phyloP scores from a whole-genome alignment of 2,113 vertebrate genomes.

The Alligator sinensis region DNA sequence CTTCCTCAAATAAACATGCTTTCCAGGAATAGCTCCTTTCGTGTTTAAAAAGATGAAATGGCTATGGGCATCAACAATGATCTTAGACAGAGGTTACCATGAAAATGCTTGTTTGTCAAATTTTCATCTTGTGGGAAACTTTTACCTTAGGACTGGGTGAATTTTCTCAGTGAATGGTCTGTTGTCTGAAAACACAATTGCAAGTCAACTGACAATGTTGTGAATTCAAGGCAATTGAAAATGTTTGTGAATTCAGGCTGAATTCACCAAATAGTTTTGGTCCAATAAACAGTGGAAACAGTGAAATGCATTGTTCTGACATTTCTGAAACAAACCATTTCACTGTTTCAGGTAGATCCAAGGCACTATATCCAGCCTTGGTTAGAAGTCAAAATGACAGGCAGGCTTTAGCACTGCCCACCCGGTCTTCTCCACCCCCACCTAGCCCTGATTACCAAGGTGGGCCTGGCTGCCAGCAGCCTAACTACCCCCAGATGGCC shows the following conservation, averaged over 20 bases:
- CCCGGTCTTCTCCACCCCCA: too few species aligned
- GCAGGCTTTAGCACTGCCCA: too few species aligned
- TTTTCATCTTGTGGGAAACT: constrained; percentile 10
- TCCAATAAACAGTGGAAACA: too few species aligned
- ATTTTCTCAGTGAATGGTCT: constrained; percentile 19
- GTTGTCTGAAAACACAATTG: neutral
- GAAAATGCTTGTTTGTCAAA: neutral
- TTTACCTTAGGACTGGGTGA: constrained; percentile 23
- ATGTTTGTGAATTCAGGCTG: too few species aligned
- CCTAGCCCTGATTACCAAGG: too few species aligned
- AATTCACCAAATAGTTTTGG: too few species aligned
- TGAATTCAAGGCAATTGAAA: too few species aligned
- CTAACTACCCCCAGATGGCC: too few species aligned
- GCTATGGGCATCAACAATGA: neutral
- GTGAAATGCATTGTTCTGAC: neutral
- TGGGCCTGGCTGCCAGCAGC: too few species aligned
- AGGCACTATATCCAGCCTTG: too few species aligned
- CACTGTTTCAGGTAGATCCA: neutral
- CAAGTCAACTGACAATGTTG: too few species aligned
- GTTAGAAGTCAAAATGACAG: too few species aligned
- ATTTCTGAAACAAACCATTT: neutral
- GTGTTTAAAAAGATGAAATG: neutral
- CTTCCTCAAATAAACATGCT: neutral
- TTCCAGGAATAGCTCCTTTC: neutral
- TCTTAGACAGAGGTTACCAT: constrained; percentile 13